Percentiles rank a stretch among this genome's conserved stretches.
These are phyloP conservation scores for Xenentodon cancila DNA, from an alignment of 2,797 vertebrate species.

Conservation along the genomic window DNA sequence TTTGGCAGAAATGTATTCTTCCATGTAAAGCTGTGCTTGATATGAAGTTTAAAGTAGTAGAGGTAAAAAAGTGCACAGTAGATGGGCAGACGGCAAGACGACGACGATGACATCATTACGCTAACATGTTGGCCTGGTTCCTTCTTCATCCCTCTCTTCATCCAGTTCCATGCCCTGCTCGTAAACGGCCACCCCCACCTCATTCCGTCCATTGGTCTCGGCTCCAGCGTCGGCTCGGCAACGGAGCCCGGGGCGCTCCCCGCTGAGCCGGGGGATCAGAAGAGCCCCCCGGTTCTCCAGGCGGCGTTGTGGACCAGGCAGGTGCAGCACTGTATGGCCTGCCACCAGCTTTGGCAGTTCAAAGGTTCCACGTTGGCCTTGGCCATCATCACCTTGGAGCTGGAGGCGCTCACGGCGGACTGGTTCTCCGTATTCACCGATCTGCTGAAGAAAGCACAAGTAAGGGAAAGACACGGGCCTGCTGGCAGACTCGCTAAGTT, in stretches of 20 bases:
- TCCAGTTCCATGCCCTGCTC: slow-evolving; percentile 88
- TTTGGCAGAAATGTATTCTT: no score
- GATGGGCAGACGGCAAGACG: slow-evolving; percentile 11
- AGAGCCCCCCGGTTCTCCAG: slow-evolving; percentile 91
- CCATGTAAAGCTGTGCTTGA: neutral
- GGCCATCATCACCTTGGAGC: slow-evolving; percentile 98
- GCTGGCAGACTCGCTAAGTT: neutral
- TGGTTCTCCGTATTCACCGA: slow-evolving; percentile 89
- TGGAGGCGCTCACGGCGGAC: slow-evolving; percentile 89
- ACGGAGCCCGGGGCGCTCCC: slow-evolving; percentile 11
- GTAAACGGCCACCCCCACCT: slow-evolving; percentile 84
- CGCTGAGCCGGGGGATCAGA: slow-evolving; percentile 80
- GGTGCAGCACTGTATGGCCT: slow-evolving; percentile 98
- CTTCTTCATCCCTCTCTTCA: slow-evolving; percentile 14
- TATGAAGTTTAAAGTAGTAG: neutral
- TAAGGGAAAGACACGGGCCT: slow-evolving; percentile 58
- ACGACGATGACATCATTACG: slow-evolving; percentile 49
- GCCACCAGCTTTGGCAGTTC: slow-evolving; percentile 98
- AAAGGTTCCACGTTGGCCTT: slow-evolving; percentile 96
- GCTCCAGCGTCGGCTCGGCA: slow-evolving; percentile 32
- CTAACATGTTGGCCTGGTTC: slow-evolving; percentile 61
- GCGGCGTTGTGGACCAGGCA: slow-evolving; percentile 94
- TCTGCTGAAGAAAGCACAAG: slow-evolving; percentile 95
- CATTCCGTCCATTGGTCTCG: slow-evolving; percentile 65
- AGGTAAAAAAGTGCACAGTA: slow-evolving; percentile 2